Conservation (phyloP, 1,140 invertebrate genomes). For the Aphelinus certus region DNA sequence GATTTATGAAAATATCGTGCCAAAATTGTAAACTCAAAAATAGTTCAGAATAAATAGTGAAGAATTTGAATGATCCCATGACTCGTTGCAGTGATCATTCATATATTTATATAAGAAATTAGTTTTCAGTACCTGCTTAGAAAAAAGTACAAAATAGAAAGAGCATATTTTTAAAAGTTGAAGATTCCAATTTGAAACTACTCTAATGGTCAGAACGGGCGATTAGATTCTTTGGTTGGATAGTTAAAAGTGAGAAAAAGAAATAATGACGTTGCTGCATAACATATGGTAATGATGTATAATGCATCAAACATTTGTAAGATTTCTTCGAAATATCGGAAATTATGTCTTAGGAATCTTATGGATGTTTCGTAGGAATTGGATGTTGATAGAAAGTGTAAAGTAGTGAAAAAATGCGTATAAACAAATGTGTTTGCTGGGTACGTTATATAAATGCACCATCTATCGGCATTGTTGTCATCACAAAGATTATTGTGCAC, state of each 20-base stretch:
- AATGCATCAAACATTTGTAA: neutral
- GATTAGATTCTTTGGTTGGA: no score
- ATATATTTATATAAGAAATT: no score
- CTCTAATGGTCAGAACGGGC: no score
- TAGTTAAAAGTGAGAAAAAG: no score
- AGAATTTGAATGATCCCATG: no score
- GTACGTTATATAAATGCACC: neutral
- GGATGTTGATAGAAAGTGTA: neutral
- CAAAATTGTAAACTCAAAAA: constrained; percentile 8
- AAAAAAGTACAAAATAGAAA: no score
- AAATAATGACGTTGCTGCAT: neutral
- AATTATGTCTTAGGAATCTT: neutral
- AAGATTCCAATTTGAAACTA: no score
- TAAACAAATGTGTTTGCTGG: constrained; percentile 24
- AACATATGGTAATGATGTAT: neutral
- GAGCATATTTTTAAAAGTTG: no score
- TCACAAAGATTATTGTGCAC: neutral
- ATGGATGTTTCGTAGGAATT: constrained; percentile 9
- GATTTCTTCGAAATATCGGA: neutral
- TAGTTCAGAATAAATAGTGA: no score
- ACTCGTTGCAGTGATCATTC: no score
- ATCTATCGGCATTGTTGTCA: constrained; percentile 8
- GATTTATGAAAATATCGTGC: constrained; percentile 12
- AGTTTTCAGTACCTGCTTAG: no score
- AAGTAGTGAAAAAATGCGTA: neutral